phyloP scores from a whole-genome alignment of 2,888 invertebrate species.

The Agrilus cyanescens region DNA sequence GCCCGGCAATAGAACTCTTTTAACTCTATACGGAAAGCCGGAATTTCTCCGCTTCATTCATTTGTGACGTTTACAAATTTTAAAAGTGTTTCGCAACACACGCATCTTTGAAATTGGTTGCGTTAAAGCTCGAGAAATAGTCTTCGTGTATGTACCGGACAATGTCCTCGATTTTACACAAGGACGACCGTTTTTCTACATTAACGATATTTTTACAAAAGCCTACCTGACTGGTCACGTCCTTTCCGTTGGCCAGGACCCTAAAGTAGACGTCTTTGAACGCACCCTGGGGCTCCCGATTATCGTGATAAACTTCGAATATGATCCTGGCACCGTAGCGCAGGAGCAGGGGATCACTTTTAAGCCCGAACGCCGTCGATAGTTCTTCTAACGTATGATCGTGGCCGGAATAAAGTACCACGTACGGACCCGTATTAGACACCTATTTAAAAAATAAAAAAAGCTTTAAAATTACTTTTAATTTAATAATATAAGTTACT shows the following conservation, averaged over 20 bases:
- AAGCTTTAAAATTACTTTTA: not conserved
- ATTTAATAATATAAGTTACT: constrained; percentile 4
- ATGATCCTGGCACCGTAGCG: constrained; percentile 79
- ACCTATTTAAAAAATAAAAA: constrained; percentile 19
- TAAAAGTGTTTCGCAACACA: constrained; percentile 33
- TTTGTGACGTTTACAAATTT: too few relatives aligned
- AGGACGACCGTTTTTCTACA: constrained; percentile 41
- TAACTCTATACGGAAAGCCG: too few relatives aligned
- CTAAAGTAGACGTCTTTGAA: constrained; percentile 68
- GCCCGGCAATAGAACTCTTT: too few relatives aligned
- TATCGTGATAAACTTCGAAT: constrained; percentile 75
- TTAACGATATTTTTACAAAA: constrained; percentile 61
- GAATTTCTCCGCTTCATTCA: too few relatives aligned
- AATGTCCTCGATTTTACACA: constrained; percentile 79
- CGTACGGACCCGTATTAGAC: constrained; percentile 30
- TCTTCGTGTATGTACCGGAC: constrained; percentile 79
- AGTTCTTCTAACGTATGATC: constrained; percentile 83
- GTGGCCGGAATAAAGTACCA: constrained; percentile 61
- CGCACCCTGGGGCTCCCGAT: constrained; percentile 32
- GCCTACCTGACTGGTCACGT: constrained; percentile 67
- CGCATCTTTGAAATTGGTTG: constrained; percentile 81
- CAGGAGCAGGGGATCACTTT: constrained; percentile 52
- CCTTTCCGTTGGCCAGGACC: constrained; percentile 74
- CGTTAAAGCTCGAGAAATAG: constrained; percentile 71
- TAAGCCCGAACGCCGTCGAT: constrained; percentile 65